Evolutionary conservation across 2,888 invertebrate species (phyloP).

Genomic region (Cantharis flavilabris): DNA sequence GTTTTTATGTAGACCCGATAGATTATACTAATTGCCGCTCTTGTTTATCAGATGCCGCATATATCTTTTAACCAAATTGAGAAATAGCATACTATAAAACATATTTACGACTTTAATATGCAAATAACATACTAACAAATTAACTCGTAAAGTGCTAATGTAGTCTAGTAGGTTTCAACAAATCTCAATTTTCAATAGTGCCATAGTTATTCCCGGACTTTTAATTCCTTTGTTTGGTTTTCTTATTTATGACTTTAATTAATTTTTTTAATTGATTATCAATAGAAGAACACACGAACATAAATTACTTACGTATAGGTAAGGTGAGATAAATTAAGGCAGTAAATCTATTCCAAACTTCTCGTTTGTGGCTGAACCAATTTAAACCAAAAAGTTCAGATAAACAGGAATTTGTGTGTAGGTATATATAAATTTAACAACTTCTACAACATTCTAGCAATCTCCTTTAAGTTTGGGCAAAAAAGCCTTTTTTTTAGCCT

Average conservation of each 20-base stretch:
- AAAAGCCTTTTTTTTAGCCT: background rate
- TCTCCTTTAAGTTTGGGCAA: background rate
- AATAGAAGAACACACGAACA: background rate
- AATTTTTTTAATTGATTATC: background rate
- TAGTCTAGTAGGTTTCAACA: conserved; percentile 11
- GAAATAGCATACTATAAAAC: conserved; percentile 31
- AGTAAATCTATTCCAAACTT: background rate
- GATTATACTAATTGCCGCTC: conserved; percentile 24
- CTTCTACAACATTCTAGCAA: background rate
- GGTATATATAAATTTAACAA: background rate
- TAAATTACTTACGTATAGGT: background rate
- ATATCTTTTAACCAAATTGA: conserved; percentile 33
- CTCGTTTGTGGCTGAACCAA: background rate
- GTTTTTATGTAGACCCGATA: background rate
- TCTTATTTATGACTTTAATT: background rate
- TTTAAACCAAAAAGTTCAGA: background rate
- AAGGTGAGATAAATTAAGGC: background rate
- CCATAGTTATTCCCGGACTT: background rate
- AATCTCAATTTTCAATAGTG: background rate
- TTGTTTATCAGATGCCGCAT: conserved; percentile 33
- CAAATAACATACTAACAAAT: conserved; percentile 34
- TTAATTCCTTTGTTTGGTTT: background rate
- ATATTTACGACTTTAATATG: conserved; percentile 35
- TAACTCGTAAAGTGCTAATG: conserved; percentile 39
- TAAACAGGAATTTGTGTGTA: background rate